Evolutionary conservation across 2,797 vertebrate genomes (phyloP).

Genomic region (Perodicticus potto): DNA sequence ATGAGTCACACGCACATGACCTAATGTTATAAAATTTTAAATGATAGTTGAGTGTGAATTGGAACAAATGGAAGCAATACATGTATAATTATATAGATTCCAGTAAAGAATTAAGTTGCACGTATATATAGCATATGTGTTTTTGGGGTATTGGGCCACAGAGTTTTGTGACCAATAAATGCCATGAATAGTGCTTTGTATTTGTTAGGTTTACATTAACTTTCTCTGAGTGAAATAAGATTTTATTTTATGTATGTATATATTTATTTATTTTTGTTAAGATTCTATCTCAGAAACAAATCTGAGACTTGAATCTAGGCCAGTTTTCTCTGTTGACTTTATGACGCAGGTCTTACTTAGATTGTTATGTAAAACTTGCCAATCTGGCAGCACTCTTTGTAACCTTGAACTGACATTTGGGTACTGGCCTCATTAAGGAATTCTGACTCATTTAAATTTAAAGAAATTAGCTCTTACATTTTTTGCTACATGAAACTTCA

Average conservation of each 20-base stretch:
- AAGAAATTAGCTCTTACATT: background rate
- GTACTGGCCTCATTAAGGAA: background rate
- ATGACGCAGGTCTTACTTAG: background rate
- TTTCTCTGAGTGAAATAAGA: background rate
- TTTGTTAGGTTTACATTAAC: slow-evolving; percentile 9
- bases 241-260: background rate
- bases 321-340: background rate
- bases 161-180: background rate
- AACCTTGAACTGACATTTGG: slow-evolving; percentile 2
- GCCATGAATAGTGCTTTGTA: background rate
- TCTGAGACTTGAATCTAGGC: background rate
- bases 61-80: background rate
- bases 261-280: background rate
- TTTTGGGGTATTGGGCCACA: background rate
- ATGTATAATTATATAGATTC: background rate
- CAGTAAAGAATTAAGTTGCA: background rate
- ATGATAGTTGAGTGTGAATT: background rate
- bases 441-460: slow-evolving; percentile 20
- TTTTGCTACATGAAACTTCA: background rate
- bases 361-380: background rate
- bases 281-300: background rate
- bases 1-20: no score
- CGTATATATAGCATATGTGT: background rate
- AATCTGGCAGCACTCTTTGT: background rate
- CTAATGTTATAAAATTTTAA: slow-evolving; percentile 8